Evolutionary conservation across 2,888 invertebrate genomes (phyloP), one percentile per base, ranked within the genome.

Genomic region (Meghimatium bilineatum): DNA sequence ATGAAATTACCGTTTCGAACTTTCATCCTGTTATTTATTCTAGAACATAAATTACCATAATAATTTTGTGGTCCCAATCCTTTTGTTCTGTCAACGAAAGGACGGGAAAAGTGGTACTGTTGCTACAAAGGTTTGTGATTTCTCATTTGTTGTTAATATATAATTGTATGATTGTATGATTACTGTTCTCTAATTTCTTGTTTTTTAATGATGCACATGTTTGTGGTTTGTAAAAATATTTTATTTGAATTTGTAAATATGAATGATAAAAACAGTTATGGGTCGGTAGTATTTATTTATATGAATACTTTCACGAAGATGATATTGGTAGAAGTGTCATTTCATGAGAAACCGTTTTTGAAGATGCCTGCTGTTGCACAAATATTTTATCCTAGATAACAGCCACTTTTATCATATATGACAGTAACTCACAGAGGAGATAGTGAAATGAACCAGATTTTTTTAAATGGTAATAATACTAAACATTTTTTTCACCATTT

Each of bases 81-180:
- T 44, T 72, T 72, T 72, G 3, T n/a, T 72, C 38, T 44, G 38
- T 38, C 44, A 72, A 44, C 44, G 72, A 44, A 72, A 72, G 72
- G 72, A 72, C 8, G 72, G 72, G 14, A 72, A 72, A 49, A 38
- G 12, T 29, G 29, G n/a, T 49, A n/a, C 49, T 72, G 44, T 26
- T 44, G 44, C 12, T 38, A 72, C 72, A 3, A 72, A 72, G 72
- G 72, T 72, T 72, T 72, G 72, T 72, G 10, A 44, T 17, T 38
- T 29, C n/a, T n/a, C 38, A 29, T n/a, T n/a, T 72, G 17, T 29
- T 49, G 17, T 72, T 1, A 66, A 14, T 1, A 66, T 72, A 49
- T 71, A 5, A n/a, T n/a, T n/a, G n/a, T n/a, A n/a, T n/a, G n/a
- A n/a, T n/a, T n/a, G n/a, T n/a, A n/a, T n/a, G n/a, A n/a, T n/a